Evolutionary conservation across 1,140 invertebrate genomes (phyloP).

Genomic region (Piezodorus guildinii): DNA sequence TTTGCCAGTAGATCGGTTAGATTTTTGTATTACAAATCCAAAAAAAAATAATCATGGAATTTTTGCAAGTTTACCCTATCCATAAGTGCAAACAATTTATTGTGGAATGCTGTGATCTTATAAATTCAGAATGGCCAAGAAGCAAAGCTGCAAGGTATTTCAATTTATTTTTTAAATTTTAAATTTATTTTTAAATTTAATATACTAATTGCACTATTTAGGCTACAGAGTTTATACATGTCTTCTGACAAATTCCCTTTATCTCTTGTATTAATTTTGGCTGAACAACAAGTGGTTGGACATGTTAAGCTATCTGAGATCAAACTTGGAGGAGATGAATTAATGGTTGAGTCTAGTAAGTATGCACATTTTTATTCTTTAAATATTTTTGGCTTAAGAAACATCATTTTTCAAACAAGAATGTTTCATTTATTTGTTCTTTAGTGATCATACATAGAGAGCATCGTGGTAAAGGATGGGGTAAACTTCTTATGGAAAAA

Average conservation of each 20-base stretch:
- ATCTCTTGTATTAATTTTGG: slow-evolving; percentile 27
- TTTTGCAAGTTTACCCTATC: slow-evolving; percentile 26
- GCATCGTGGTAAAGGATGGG: slow-evolving; percentile 28
- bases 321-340: slow-evolving; percentile 21
- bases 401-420: neutral
- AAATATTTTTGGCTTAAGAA: too few relatives aligned
- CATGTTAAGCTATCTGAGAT: slow-evolving; percentile 29
- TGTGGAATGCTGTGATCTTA: slow-evolving; percentile 27
- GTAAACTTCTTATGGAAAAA: slow-evolving; percentile 28
- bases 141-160: slow-evolving; percentile 28
- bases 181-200: neutral
- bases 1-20: neutral
- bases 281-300: slow-evolving; percentile 25
- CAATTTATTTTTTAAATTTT: slow-evolving; percentile 2
- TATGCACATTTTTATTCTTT: neutral
- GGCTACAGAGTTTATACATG: slow-evolving; percentile 27
- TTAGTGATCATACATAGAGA: slow-evolving; percentile 27
- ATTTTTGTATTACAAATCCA: neutral
- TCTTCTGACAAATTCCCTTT: slow-evolving; percentile 30
- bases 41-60: slow-evolving; percentile 6
- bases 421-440: slow-evolving; percentile 12
- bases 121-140: slow-evolving; percentile 30
- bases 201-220: slow-evolving; percentile 14
- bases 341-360: slow-evolving; percentile 29
- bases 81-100: slow-evolving; percentile 26